Evolutionary conservation across 2,797 vertebrate species (phyloP).

Genomic region (Emys orbicularis): DNA sequence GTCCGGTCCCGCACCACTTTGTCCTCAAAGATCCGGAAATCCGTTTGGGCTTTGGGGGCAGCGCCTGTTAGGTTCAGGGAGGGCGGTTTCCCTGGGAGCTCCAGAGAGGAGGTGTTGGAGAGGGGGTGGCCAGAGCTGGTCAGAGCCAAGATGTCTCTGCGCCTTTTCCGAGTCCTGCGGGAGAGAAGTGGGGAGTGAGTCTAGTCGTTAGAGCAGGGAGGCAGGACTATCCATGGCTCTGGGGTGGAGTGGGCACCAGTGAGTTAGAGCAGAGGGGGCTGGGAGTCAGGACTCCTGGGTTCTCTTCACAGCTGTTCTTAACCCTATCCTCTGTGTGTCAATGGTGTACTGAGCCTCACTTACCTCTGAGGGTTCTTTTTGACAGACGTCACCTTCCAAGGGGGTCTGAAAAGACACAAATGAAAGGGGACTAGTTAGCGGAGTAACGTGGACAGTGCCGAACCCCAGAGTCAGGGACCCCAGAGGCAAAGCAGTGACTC

Average conservation of each 20-base stretch:
- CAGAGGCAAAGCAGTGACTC: not conserved
- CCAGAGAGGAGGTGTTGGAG: not conserved
- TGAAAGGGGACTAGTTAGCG: not conserved
- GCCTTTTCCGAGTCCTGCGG: conserved; percentile 46
- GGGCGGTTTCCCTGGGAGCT: accelerated
- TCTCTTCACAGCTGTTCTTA: not conserved
- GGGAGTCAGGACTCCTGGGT: accelerated
- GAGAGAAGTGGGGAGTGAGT: not conserved
- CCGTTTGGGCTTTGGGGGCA: not conserved
- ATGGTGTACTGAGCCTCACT: not conserved
- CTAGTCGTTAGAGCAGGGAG: not conserved
- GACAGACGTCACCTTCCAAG: conserved; percentile 85
- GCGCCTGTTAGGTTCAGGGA: accelerated
- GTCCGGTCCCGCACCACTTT: conserved; percentile 83
- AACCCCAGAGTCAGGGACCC: not conserved
- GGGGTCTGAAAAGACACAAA: conserved; percentile 73
- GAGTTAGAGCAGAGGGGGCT: too few relatives aligned
- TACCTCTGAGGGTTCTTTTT: conserved; percentile 81
- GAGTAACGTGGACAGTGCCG: not conserved
- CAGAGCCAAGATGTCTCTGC: conserved; percentile 31
- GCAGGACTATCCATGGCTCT: too few relatives aligned
- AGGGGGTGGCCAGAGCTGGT: not conserved
- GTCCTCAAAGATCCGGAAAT: conserved; percentile 83
- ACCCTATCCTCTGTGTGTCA: not conserved
- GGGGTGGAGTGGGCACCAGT: too few relatives aligned